Conservation (phyloP, 2,797 vertebrate genomes). For the Paguma larvata region DNA sequence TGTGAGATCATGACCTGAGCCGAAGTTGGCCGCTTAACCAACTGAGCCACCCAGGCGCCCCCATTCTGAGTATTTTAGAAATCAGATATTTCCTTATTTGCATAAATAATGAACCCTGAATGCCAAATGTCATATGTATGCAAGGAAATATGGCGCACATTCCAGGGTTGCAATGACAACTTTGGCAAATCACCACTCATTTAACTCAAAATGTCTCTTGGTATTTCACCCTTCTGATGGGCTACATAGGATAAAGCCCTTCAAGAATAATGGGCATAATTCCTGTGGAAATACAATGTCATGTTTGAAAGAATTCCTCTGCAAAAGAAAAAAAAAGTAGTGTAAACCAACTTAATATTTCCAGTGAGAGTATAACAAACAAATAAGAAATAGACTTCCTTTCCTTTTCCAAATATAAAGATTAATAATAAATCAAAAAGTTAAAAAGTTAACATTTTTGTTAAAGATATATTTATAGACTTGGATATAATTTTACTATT, state of each 20-base stretch:
- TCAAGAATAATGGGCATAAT: not conserved
- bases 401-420: not conserved
- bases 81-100: not conserved
- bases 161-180: not conserved
- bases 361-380: not conserved
- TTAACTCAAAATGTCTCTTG: not conserved
- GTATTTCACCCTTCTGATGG: not conserved
- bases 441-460: not conserved
- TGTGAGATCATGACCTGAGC: too few relatives aligned
- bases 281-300: not conserved
- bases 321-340: not conserved
- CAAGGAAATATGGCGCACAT: conserved; percentile 28
- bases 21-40: too few relatives aligned
- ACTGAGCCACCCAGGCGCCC: too few relatives aligned
- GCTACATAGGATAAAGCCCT: not conserved
- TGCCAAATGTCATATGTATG: not conserved
- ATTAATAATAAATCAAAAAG: not conserved
- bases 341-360: conserved; percentile 32
- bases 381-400: not conserved
- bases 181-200: not conserved
- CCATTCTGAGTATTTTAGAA: not conserved
- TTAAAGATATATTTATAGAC: not conserved
- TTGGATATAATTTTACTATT: not conserved
- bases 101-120: not conserved
- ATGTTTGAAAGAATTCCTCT: conserved; percentile 1